Conservation (phyloP, 2,113 vertebrate species). For the Zonotrichia leucophrys region DNA sequence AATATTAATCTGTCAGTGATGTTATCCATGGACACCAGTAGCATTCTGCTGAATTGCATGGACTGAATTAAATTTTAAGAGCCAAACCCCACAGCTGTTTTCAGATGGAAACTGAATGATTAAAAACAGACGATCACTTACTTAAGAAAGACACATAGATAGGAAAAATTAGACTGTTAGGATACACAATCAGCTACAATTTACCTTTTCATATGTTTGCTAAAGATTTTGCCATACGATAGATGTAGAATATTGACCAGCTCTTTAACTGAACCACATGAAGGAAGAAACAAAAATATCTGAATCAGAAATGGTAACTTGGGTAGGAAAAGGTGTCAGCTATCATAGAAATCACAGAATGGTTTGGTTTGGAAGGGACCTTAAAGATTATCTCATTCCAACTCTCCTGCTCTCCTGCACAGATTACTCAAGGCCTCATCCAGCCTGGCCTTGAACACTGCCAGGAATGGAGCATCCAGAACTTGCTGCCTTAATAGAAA, state of each 20-base stretch:
- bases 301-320: background rate
- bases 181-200: background rate
- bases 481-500: background rate
- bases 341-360: background rate
- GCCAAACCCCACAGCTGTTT: background rate
- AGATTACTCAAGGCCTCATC: background rate
- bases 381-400: background rate
- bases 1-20: background rate
- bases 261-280: background rate
- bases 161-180: background rate
- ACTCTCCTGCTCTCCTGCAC: background rate
- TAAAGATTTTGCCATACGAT: background rate
- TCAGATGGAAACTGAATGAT: background rate
- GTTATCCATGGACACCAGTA: background rate
- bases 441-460: background rate
- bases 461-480: background rate
- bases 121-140: background rate
- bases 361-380: background rate
- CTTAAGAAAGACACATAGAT: background rate
- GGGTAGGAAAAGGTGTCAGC: background rate
- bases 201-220: background rate
- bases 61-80: background rate
- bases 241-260: background rate
- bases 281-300: background rate
- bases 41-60: background rate